Percentiles rank a stretch among this genome's conserved stretches.
phyloP scores from a whole-genome alignment of 2,888 invertebrate species.

The Rhodophaea formosa region DNA sequence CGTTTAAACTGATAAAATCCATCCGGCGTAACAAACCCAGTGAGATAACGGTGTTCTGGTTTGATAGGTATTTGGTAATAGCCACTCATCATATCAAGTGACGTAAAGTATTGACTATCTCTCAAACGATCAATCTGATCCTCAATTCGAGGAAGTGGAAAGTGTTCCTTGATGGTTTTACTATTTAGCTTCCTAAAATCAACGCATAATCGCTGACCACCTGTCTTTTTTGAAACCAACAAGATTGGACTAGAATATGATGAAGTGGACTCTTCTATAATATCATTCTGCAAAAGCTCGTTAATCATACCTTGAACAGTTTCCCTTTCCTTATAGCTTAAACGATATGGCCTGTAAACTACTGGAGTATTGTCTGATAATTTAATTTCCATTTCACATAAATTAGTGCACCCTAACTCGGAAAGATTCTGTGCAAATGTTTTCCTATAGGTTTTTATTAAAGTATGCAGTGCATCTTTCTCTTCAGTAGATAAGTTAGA shows the following conservation, averaged over 20 bases:
- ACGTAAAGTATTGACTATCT: constrained; percentile 20
- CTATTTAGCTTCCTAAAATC: no score
- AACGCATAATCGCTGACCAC: no score
- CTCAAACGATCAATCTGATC: no score
- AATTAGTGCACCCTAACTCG: no score
- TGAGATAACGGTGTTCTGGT: neutral
- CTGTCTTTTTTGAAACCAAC: no score
- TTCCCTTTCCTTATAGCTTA: constrained; percentile 22
- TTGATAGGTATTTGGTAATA: constrained; percentile 26
- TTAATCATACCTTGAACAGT: constrained; percentile 26
- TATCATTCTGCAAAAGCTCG: constrained; percentile 24
- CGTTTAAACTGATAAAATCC: no score
- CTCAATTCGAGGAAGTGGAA: no score
- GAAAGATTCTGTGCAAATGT: constrained; percentile 18
- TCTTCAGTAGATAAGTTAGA: no score
- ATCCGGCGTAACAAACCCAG: no score
- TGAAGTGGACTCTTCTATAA: constrained; percentile 25
- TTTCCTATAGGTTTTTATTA: constrained; percentile 17
- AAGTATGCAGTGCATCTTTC: neutral
- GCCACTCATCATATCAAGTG: constrained; percentile 23
- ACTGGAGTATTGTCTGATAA: constrained; percentile 17
- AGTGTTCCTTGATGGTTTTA: no score
- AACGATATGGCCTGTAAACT: constrained; percentile 22
- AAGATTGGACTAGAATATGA: constrained; percentile 29
- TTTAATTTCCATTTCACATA: constrained; percentile 18